Conservation (phyloP, 2,888 invertebrate species). For the Lapara coniferarum region DNA sequence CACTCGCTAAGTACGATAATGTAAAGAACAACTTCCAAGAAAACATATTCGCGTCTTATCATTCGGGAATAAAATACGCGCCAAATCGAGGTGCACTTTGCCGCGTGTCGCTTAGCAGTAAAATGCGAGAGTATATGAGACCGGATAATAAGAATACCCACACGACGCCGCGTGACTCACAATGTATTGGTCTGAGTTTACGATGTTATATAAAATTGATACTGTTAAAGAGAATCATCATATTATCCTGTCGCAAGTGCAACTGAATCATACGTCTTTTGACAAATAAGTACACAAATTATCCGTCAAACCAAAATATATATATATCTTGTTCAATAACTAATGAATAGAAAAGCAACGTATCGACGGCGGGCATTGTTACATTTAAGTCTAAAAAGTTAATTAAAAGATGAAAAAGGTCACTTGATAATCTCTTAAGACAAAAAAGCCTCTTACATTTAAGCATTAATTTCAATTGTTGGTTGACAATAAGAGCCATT, state of each 20-base stretch:
- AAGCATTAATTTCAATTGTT: no score
- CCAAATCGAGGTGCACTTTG: slow-evolving; percentile 21
- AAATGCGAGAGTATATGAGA: slow-evolving; percentile 15
- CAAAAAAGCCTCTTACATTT: background rate
- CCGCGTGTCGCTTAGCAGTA: slow-evolving; percentile 20
- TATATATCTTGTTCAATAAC: background rate
- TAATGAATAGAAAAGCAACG: no score
- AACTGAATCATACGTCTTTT: background rate
- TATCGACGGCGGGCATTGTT: background rate
- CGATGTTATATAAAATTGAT: background rate
- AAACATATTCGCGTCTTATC: slow-evolving; percentile 20
- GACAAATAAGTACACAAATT: background rate
- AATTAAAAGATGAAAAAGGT: background rate
- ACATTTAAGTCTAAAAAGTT: background rate
- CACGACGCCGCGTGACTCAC: background rate
- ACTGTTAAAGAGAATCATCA: background rate
- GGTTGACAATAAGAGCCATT: slow-evolving; percentile 6
- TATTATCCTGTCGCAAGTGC: background rate
- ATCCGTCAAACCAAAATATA: background rate
- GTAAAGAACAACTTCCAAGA: slow-evolving; percentile 13
- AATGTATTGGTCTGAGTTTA: slow-evolving; percentile 1
- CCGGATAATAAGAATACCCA: slow-evolving; percentile 15
- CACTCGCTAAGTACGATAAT: background rate
- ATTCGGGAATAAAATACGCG: slow-evolving; percentile 15
- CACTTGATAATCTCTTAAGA: background rate